Evolutionary conservation across 2,888 invertebrate species (phyloP), one percentile per base, ranked within the genome.

Genomic region (Aplocera efformata): DNA sequence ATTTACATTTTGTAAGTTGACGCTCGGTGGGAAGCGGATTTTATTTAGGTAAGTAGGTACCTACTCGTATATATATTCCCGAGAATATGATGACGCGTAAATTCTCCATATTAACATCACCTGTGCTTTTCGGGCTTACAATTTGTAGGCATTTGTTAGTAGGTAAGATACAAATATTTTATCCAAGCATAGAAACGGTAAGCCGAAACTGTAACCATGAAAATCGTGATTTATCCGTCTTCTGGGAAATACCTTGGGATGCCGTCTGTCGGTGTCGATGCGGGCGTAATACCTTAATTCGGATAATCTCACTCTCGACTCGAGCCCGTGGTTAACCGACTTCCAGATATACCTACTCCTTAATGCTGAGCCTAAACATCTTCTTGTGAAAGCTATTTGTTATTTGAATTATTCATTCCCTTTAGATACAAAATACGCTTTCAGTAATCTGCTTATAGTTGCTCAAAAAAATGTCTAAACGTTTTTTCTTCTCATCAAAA

Each of bases 181-280:
- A 26, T 34, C 42, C 23, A 48, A 55, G 36, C 33, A 44, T 34
- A 43, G 40, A 42, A 43, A 31, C 40, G 33, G 34, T 45, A 48
- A 44, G 46, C 50, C 44, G 46, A 40, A 50, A 47, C 42, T 40
- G 64, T 66, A 67, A 64, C 73, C 75, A 69, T 78, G 79, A 79
- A 79, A 74, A 72, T 72, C 73, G 78, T 82, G 80, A 84, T 84
- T 82, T 85, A 83, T 70, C 63, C 62, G 63, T 61, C 83, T 72
- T 77, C 53, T 56, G 84, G 83, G 85, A 83, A 83, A 84, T 83
- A 75, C 73, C 69, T 68, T 55, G 56, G 63, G 67, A 62, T 59
- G 63, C 55, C 63, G 61, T 53, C 58, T 65, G 60, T 56, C 67
- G 61, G 60, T 60, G 67, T 58, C 72, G 76, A 76, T 76, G 75